These are phyloP conservation scores for Phenganax subtilis DNA, from an alignment of 92 coral and sea anemone genomes.

Conservation along the genomic window DNA sequence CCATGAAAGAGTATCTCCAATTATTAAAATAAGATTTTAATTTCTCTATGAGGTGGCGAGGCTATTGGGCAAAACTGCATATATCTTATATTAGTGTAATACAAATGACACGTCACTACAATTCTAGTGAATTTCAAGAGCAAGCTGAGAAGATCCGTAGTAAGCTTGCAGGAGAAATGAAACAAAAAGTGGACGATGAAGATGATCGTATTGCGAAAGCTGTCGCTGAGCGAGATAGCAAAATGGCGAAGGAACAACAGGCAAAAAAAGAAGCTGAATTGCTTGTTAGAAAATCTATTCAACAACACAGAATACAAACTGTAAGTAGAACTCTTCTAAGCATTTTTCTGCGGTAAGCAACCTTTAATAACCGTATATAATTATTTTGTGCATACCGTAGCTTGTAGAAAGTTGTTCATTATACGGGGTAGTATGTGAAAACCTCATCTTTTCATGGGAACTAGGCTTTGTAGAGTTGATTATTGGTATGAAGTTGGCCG, in stretches of 20 bases:
- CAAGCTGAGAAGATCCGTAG: slow-evolving; percentile 90
- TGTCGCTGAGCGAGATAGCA: slow-evolving; percentile 80
- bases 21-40: no score
- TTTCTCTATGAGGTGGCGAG: no score
- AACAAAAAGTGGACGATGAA: slow-evolving; percentile 90
- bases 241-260: slow-evolving; percentile 81
- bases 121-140: slow-evolving; percentile 74
- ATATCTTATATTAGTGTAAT: neutral
- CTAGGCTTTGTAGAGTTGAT: no score
- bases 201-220: slow-evolving; percentile 96
- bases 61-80: no score
- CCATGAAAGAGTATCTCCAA: neutral
- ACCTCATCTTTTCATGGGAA: no score
- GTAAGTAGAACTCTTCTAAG: slow-evolving; percentile 37
- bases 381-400: no score
- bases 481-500: no score
- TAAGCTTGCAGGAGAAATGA: slow-evolving; percentile 73
- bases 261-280: slow-evolving; percentile 62
- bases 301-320: slow-evolving; percentile 74
- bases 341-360: no score
- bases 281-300: slow-evolving; percentile 65
- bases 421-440: no score
- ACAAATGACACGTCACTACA: no score
- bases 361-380: no score
- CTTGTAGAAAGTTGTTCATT: no score